phyloP scores from a whole-genome alignment of 2,797 vertebrate genomes.

The Octomys mimax region DNA sequence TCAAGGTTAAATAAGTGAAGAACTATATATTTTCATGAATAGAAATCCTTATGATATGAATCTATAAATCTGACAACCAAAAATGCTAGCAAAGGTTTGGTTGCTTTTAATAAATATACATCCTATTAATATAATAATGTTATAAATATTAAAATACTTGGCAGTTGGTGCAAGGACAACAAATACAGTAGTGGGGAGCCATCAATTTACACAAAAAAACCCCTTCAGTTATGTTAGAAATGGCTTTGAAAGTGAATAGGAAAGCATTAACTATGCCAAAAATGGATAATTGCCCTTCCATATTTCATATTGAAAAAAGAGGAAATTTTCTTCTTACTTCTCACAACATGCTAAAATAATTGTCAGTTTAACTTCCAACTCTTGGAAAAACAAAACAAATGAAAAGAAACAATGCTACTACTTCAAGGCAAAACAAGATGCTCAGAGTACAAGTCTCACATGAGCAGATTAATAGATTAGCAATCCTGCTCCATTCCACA shows the following conservation, averaged over 20 bases:
- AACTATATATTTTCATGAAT: neutral
- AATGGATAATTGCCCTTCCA: neutral
- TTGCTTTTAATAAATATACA: neutral
- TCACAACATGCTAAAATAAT: neutral
- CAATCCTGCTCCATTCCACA: too few relatives aligned
- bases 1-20: neutral
- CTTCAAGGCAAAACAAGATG: neutral
- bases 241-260: neutral
- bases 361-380: neutral
- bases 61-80: neutral
- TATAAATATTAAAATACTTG: slow-evolving; percentile 35
- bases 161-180: neutral
- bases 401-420: neutral
- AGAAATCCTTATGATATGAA: neutral
- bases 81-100: neutral
- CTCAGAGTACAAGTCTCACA: neutral
- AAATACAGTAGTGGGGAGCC: neutral
- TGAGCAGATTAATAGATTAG: neutral
- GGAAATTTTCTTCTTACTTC: neutral
- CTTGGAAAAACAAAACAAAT: neutral
- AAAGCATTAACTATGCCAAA: neutral
- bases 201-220: neutral
- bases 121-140: neutral
- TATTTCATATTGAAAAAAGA: neutral
- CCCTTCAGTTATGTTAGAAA: neutral